These are phyloP conservation scores for Artibeus jamaicensis DNA, from an alignment of 2,797 vertebrate species.

Conservation along the genomic window DNA sequence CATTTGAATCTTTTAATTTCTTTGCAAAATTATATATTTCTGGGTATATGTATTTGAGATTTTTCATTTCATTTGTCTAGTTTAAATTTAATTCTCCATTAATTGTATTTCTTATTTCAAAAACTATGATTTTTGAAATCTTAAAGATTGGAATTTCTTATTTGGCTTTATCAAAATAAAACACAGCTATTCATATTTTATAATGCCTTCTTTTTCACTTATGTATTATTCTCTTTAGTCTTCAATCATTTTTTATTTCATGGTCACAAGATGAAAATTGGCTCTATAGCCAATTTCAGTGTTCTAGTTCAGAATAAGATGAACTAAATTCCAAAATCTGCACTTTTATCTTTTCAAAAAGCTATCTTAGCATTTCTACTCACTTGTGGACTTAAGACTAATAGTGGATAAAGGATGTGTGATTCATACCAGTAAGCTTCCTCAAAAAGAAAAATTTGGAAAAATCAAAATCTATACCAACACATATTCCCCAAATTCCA, in stretches of 20 bases:
- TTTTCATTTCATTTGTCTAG: background rate
- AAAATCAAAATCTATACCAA: background rate
- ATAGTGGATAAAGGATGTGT: background rate
- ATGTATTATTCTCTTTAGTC: background rate
- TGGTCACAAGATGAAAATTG: background rate
- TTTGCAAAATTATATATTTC: background rate
- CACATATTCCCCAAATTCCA: background rate
- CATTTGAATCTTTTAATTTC: background rate
- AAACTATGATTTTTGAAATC: background rate
- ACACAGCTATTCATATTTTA: background rate
- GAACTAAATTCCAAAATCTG: background rate
- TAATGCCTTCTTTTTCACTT: background rate
- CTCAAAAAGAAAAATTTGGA: background rate
- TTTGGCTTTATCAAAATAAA: background rate
- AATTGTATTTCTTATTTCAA: background rate
- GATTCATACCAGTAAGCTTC: background rate
- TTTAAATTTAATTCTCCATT: background rate
- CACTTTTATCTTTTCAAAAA: background rate
- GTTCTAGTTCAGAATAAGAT: background rate
- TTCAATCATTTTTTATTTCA: background rate
- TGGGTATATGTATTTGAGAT: background rate
- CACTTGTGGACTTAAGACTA: background rate
- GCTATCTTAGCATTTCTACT: background rate
- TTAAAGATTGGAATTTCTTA: background rate
- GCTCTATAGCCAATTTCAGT: background rate